Evolutionary conservation across 1,140 invertebrate species (phyloP).

Genomic region (Pectinophora gossypiella): DNA sequence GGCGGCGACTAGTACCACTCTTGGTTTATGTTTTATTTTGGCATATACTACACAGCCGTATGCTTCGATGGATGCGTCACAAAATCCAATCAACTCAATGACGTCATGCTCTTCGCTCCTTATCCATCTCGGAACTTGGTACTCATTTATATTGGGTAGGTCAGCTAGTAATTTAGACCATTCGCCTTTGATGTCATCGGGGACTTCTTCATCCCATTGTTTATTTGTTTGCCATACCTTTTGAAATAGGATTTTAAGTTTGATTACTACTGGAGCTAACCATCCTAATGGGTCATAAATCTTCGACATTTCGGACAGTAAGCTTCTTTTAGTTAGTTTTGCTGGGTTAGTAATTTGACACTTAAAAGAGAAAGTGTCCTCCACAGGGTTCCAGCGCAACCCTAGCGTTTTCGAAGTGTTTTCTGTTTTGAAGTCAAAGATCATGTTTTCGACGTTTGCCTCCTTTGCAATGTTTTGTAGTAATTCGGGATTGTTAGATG

Average conservation of each 20-base stretch:
- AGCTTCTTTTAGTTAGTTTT: slow-evolving; percentile 13
- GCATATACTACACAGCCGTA: too few relatives aligned
- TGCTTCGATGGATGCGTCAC: too few relatives aligned
- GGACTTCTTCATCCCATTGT: slow-evolving; percentile 44
- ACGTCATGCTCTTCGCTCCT: too few relatives aligned
- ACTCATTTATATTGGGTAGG: too few relatives aligned
- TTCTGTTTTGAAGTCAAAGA: not conserved
- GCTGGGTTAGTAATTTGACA: not conserved
- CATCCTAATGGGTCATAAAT: slow-evolving; percentile 53
- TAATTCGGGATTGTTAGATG: not conserved
- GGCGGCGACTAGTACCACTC: too few relatives aligned
- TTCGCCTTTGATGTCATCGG: slow-evolving; percentile 5
- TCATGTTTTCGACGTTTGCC: not conserved
- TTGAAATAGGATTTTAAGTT: slow-evolving; percentile 62
- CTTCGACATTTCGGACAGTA: slow-evolving; percentile 17
- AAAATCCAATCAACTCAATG: too few relatives aligned
- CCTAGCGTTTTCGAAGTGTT: not conserved
- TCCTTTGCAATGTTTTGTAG: not conserved
- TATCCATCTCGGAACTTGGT: too few relatives aligned
- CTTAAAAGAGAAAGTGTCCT: not conserved
- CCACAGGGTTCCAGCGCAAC: not conserved
- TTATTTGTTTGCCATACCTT: slow-evolving; percentile 39
- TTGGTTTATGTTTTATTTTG: too few relatives aligned
- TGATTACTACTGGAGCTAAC: slow-evolving; percentile 45
- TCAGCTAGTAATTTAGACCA: slow-evolving; percentile 6